Evolutionary conservation across 2,888 invertebrate species (phyloP), one percentile per base, ranked within the genome.

Genomic region (Plutella xylostella): DNA sequence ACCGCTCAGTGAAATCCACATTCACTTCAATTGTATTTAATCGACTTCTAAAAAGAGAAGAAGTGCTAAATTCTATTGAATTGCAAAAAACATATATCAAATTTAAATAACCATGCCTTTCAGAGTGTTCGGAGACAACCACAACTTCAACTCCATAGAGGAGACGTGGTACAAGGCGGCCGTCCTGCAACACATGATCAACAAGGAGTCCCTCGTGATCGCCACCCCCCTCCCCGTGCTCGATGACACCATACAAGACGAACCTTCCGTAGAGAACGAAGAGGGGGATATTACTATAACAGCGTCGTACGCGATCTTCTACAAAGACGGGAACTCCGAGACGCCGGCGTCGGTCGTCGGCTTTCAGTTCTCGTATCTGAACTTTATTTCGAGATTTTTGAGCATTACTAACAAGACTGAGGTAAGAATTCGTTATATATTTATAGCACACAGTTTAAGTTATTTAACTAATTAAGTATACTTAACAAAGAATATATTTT

Each of bases 91-190:
- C n/a, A n/a, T n/a, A n/a, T n/a, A n/a, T n/a, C n/a, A n/a, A n/a
- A n/a, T n/a, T n/a, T n/a, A n/a, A n/a, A n/a, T n/a, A n/a, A n/a
- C 21, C n/a, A n/a, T n/a, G n/a, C n/a, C 38, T 68, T 68, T 7
- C 61, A 90, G 89, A 15, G 89, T 90, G 51, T 94, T 94, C 60
- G 93, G 93, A 9, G 92, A 93, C 57, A 70, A 86, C 39, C 90
- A 94, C 62, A 87, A 94, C 62, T 87, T 64, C 41, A 87, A 87
- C 43, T 91, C 95, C 0, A 92, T 94, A 19, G 94, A 96, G 65
- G 95, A 96, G 68, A 89, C 92, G 0, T 96, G 95, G 94, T 96
- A 96, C 66, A 92, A 92, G 66, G 91, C 93, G 50, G 95, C 96
- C 0, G 93, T 96, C 4, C 85, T 96, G 35, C 94, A 94, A 58